Evolutionary conservation across 2,888 invertebrate species (phyloP), one percentile per base, ranked within the genome.

Genomic region (Watsonalla binaria): DNA sequence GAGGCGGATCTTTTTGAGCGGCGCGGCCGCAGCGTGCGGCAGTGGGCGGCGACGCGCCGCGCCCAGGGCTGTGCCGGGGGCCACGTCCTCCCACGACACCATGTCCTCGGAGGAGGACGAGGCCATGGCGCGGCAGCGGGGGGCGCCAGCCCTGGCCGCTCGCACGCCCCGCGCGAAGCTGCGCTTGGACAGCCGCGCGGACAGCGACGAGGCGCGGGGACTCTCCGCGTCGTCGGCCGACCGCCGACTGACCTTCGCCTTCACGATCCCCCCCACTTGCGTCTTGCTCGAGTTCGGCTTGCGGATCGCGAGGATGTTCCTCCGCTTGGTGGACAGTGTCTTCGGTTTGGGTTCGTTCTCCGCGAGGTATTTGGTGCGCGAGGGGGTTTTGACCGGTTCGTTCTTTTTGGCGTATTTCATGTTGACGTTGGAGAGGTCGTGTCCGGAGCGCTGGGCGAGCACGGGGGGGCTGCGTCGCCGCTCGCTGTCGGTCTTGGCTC

Each of bases 1-100:
- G 49, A 90, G 77, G 53, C 90, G 76, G 65, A 89, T 86, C 78
- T 90, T 90, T 70, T 90, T 90, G 57, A 90, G 84, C 55, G 71
- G 84, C 53, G 81, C 61, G 15, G 88, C 82, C 49, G 83, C 62
- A 0, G 81, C 74, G 61, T 68, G 72, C 42, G 80, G 79, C 70
- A 78, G 81, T 0, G 82, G 68, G 33, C 88, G 72, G 5, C 87
- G 80, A 56, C 13, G 65, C 51, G 59, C 37, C 46, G 67, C 45
- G 47, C 63, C 71, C 53, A 74, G 62, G 57, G 59, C 75, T 33
- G 84, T 74, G 45, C 80, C 84, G 6, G 80, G 81, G 45, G 74
- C 71, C 13, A 75, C 79, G 51, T 85, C 84, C 63, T 83, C 84
- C 84, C 85, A 83, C 37, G 68, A 70, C 34, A 62, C 51, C 68